Evolutionary conservation across 2,113 vertebrate species (phyloP), one percentile per base, ranked within the genome.

Genomic region (Felis chaus): DNA sequence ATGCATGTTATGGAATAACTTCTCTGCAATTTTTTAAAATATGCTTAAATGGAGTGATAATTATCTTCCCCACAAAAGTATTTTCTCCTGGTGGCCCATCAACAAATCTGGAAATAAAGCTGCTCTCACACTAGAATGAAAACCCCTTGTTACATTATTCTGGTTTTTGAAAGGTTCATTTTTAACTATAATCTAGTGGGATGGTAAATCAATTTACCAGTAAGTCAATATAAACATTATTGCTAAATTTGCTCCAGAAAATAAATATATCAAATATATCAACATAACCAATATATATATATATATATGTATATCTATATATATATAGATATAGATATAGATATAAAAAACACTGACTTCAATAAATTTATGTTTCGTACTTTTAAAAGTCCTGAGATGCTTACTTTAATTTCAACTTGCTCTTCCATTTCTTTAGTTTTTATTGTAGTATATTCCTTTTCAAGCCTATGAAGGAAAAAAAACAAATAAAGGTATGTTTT

Each of bases 361-460:
- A 63, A 82, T 55, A 23, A 91, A 57, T 16, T 71, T 76, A 93
- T 90, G 31, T 78, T 45, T 4, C 79, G 27, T 4, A 33, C 27
- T 92, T 95, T 79, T n/a, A 73, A 86, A 96, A 96, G 23, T 31
- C 68, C 61, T 89, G 27, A 92, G 74, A 84, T 74, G 53, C 99
- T 98, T 98, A 99, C 99, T 99, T 99, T 99, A 98, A 99, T 99
- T 99, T 99, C 99, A 98, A 99, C 99, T 99, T 99, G 99, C 91
- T 99, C 99, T 98, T 99, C 99, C 99, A 99, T 99, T 98, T 99
- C 99, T 98, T 99, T 99, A 85, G 99, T 99, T 99, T 99, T 99
- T 99, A 99, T 99, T 98, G 99, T 99, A 99, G 99, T 99, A 98
- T 99, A 99, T 97, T 99, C 99, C 97, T 99, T 99, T 98, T 99